These are phyloP conservation scores for Camponotus vicinus DNA, from an alignment of 1,140 invertebrate genomes.

Conservation along the genomic window DNA sequence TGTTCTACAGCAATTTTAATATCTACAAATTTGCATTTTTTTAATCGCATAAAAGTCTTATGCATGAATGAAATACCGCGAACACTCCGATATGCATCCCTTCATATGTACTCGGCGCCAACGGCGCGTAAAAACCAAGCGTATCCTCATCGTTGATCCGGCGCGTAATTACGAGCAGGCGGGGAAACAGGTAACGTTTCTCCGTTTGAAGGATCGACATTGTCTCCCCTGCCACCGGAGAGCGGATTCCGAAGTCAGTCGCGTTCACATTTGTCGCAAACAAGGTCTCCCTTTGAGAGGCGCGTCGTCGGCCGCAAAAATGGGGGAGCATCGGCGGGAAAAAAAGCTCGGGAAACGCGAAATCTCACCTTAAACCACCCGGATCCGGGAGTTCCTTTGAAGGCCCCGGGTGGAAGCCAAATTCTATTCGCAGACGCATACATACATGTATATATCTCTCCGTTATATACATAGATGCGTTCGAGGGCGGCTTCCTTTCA, in stretches of 20 bases:
- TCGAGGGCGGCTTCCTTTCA: constrained; percentile 74
- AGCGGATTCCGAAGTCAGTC: constrained; percentile 59
- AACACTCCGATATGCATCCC: background rate
- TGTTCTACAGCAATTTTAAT: background rate
- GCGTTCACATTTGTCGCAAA: constrained; percentile 71
- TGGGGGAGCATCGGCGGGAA: constrained; percentile 29
- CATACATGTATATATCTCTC: constrained; percentile 23
- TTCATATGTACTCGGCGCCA: constrained; percentile 13
- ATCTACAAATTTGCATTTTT: background rate
- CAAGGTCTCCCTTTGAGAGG: constrained; percentile 61
- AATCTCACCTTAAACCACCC: constrained; percentile 74
- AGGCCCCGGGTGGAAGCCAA: constrained; percentile 64
- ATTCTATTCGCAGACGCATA: constrained; percentile 69
- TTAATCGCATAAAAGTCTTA: constrained; percentile 11
- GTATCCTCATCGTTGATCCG: constrained; percentile 24
- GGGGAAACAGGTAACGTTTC: constrained; percentile 30
- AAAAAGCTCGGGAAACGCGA: constrained; percentile 43
- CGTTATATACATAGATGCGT: constrained; percentile 56
- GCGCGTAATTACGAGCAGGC: background rate
- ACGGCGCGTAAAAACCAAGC: constrained; percentile 26
- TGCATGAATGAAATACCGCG: constrained; percentile 13
- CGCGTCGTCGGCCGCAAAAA: constrained; percentile 38
- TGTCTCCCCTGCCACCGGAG: constrained; percentile 33
- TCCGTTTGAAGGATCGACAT: constrained; percentile 51
- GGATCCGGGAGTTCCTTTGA: constrained; percentile 66